Evolutionary conservation across 2,797 vertebrate species (phyloP).

Genomic region (Centropyge bicolor): DNA sequence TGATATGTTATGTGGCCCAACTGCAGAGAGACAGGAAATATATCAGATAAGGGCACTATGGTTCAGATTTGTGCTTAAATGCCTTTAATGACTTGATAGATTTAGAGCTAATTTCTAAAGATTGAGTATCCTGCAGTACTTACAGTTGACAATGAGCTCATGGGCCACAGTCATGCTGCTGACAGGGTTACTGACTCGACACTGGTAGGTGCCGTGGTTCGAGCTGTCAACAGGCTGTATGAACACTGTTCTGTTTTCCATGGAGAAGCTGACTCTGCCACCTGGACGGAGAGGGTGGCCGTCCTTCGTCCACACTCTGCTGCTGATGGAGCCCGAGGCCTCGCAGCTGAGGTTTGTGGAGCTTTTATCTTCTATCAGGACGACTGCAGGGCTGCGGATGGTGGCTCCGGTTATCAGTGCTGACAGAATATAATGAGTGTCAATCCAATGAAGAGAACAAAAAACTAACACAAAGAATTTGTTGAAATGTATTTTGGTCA

Average conservation of each 20-base stretch:
- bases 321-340: conserved; percentile 67
- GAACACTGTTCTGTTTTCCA: conserved; percentile 60
- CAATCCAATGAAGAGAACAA: neutral
- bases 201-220: conserved; percentile 71
- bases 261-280: conserved; percentile 62
- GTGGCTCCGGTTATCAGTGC: conserved; percentile 60
- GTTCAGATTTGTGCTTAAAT: neutral
- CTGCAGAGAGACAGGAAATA: conserved; percentile 45
- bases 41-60: neutral
- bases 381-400: conserved; percentile 60
- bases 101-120: neutral
- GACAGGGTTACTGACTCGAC: conserved; percentile 79
- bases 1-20: conserved; percentile 72
- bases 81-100: neutral
- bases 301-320: conserved; percentile 73
- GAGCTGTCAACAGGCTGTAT: conserved; percentile 67
- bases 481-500: no score
- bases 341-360: conserved; percentile 77
- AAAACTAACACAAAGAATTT: no score
- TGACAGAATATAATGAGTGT: conserved; percentile 26
- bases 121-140: conserved; percentile 30
- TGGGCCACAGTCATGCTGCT: conserved; percentile 58
- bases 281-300: conserved; percentile 46
- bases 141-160: conserved; percentile 79
- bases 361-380: conserved; percentile 73